Percentiles rank a stretch among this genome's conserved stretches.
Conservation (phyloP, 1,140 invertebrate species). For the Gryon sp. region DNA sequence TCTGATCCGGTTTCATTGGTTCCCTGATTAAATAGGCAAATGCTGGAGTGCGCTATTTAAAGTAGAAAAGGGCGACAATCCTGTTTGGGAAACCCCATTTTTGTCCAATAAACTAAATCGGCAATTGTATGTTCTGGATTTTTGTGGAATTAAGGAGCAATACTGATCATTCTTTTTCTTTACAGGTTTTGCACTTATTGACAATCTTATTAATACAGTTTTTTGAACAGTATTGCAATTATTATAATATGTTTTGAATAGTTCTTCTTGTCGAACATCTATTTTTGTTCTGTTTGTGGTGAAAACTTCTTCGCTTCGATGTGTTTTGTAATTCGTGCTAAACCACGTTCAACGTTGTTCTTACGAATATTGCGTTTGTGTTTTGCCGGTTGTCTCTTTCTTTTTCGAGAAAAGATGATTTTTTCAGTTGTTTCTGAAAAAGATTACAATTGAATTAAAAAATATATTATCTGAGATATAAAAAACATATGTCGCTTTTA, state of each 20-base stretch:
- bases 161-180: not conserved
- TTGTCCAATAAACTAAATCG: not conserved
- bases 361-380: not conserved
- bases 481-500: too few relatives aligned
- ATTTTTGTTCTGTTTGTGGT: not conserved
- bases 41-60: too few relatives aligned
- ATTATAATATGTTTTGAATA: too few relatives aligned
- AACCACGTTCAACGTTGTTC: not conserved
- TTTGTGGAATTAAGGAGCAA: not conserved
- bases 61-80: not conserved
- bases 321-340: not conserved
- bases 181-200: not conserved
- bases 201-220: slow-evolving; percentile 2
- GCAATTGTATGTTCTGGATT: too few relatives aligned
- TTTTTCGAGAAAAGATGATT: too few relatives aligned
- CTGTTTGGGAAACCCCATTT: not conserved
- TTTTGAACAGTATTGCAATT: not conserved
- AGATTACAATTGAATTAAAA: too few relatives aligned
- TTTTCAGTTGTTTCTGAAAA: too few relatives aligned
- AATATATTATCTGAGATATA: too few relatives aligned
- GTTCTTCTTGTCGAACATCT: not conserved
- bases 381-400: not conserved
- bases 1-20: too few relatives aligned
- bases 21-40: too few relatives aligned
- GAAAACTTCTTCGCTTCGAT: not conserved